These are phyloP conservation scores for Saccopteryx leptura DNA, from an alignment of 2,113 vertebrate species.

Conservation along the genomic window DNA sequence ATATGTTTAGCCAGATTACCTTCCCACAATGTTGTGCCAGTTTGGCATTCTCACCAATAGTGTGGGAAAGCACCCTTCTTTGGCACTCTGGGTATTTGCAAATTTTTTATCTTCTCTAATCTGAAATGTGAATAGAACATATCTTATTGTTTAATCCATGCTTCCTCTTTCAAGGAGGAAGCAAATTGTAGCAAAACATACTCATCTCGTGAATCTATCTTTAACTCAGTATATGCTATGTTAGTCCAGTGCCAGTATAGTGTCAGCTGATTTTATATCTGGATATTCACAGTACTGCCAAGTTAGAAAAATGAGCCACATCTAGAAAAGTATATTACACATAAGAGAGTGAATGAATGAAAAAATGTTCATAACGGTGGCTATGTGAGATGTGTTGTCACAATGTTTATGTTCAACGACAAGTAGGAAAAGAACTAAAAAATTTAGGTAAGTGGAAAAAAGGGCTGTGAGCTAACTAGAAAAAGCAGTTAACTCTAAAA, in stretches of 20 bases:
- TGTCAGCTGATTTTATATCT: neutral
- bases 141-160: neutral
- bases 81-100: constrained; percentile 30
- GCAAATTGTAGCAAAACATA: constrained; percentile 10
- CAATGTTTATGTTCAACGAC: neutral
- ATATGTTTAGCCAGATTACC: neutral
- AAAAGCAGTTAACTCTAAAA: neutral
- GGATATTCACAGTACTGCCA: neutral
- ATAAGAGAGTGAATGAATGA: neutral
- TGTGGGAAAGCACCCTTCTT: neutral
- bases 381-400: neutral
- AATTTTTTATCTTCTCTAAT: constrained; percentile 45
- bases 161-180: constrained; percentile 70
- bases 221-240: neutral
- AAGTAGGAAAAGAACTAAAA: neutral
- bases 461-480: neutral
- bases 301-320: neutral
- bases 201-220: neutral
- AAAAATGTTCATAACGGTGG: neutral
- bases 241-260: neutral
- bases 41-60: neutral
- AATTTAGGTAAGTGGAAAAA: neutral
- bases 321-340: neutral
- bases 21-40: neutral
- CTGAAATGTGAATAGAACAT: neutral